A percentile compares a stretch with the other conserved stretches of the same genome.
These are phyloP conservation scores for Etia nguti DNA, from an alignment of 2,113 vertebrate genomes.

Conservation along the genomic window DNA sequence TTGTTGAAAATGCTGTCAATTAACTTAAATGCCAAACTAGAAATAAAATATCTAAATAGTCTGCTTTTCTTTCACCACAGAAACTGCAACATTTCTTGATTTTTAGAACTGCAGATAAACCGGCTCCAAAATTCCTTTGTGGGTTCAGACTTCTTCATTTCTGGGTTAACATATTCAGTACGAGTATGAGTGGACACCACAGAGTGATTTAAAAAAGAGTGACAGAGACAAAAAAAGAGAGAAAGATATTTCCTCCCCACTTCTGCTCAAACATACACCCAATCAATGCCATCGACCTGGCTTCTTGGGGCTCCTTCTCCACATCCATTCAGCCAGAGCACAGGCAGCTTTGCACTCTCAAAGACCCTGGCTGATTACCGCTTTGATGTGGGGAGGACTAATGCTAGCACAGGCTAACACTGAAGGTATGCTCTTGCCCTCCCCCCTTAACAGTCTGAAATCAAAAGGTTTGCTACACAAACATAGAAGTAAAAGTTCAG, in stretches of 20 bases:
- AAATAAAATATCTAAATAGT: background rate
- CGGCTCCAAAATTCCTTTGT: background rate
- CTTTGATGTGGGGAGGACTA: conserved; percentile 45
- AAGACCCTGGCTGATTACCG: conserved; percentile 54
- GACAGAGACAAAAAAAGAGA: background rate
- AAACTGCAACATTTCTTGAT: background rate
- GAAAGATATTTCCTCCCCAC: conserved; percentile 2
- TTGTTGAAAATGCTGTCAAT: background rate
- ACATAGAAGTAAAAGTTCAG: conserved; percentile 57
- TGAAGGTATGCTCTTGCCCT: conserved; percentile 14
- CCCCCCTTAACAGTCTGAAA: conserved; percentile 4
- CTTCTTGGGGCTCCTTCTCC: conserved; percentile 34
- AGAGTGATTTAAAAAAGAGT: background rate
- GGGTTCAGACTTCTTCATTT: background rate
- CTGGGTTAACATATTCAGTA: background rate
- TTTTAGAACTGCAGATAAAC: background rate
- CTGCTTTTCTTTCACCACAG: background rate
- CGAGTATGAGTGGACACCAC: background rate
- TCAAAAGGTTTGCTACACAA: conserved; percentile 43
- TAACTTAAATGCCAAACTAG: background rate
- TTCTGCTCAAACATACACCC: conserved; percentile 42
- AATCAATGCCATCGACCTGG: conserved; percentile 68
- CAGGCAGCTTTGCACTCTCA: conserved; percentile 42
- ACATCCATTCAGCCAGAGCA: conserved; percentile 24
- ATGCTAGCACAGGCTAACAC: conserved; percentile 47